Evolutionary conservation across 2,888 invertebrate species (phyloP), one percentile per base, ranked within the genome.

Genomic region (Epirrhoe alternata): DNA sequence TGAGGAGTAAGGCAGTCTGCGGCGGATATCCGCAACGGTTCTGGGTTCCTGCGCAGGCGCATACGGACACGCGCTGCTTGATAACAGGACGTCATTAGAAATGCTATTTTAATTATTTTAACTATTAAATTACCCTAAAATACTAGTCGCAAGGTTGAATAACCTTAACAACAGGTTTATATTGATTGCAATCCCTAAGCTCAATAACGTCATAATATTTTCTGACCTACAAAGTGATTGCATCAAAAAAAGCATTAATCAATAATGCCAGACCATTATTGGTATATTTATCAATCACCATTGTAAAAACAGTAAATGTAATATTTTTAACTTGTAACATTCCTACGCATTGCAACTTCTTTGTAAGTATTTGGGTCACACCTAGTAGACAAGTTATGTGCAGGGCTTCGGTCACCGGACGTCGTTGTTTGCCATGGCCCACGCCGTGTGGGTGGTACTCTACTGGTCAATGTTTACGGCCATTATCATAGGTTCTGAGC

Each of bases 341-440:
- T 69, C 74, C 74, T 72, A 53, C 68, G 55, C 66, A 67, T 65
- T 60, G 70, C 69, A 66, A 68, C 58, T 68, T 74, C 71, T 75
- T 65, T 52, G 65, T 66, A 72, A 64, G 64, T 73, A 74, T 79
- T 78, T 82, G 73, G 83, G 82, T 80, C 84, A 81, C 74, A 75
- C 71, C 76, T 75, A 80, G 73, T 80, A 81, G 78, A 73, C 72
- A 80, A 81, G 78, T 76, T 80, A 80, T 78, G 79, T 75, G 77
- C 77, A 79, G 80, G 79, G 82, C 83, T 77, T 73, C 81, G 82
- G 77, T 83, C 82, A 84, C 90, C 90, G 91, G 91, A 92, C 87
- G 89, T 86, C 76, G 86, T 82, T 89, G 88, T 92, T 91, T 90
- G 82, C 84, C 81, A 81, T 83, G 82, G 74, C 91, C 89, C 87